Evolutionary conservation across 2,113 vertebrate species (phyloP).

Genomic region (Nothocercus nigrocapillus): DNA sequence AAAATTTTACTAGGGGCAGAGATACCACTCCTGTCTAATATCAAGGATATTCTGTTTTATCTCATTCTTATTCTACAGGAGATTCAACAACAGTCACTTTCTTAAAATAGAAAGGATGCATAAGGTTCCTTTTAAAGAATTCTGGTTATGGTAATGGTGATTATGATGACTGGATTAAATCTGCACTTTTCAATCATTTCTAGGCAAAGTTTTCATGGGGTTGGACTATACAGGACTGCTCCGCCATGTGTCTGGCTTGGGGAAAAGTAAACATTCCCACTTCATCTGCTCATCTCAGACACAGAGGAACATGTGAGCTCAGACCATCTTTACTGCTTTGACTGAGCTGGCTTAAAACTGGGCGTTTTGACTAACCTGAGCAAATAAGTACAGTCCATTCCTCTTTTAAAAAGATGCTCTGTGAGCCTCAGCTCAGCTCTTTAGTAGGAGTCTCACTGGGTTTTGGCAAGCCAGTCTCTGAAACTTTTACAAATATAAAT

Average conservation of each 20-base stretch:
- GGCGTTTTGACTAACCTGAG: background rate
- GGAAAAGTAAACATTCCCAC: background rate
- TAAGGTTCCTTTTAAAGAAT: background rate
- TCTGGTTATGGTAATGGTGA: background rate
- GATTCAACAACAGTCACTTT: background rate
- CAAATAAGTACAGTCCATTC: background rate
- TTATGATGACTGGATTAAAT: background rate
- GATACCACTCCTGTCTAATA: background rate
- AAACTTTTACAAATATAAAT: conserved; percentile 30
- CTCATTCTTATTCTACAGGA: background rate
- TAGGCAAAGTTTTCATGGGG: background rate
- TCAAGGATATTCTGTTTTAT: background rate
- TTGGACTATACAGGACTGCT: background rate
- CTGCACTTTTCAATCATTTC: background rate
- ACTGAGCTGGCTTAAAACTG: background rate
- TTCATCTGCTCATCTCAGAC: background rate
- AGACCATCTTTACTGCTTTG: background rate
- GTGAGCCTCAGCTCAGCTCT: background rate
- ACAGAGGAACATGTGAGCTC: background rate
- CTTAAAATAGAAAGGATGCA: background rate
- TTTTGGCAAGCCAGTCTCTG: background rate
- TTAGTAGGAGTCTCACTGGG: background rate
- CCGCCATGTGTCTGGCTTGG: background rate
- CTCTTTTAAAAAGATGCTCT: background rate
- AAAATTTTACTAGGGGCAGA: background rate